Conservation (phyloP, 1,140 invertebrate genomes). For the Epicauta chinensis region DNA sequence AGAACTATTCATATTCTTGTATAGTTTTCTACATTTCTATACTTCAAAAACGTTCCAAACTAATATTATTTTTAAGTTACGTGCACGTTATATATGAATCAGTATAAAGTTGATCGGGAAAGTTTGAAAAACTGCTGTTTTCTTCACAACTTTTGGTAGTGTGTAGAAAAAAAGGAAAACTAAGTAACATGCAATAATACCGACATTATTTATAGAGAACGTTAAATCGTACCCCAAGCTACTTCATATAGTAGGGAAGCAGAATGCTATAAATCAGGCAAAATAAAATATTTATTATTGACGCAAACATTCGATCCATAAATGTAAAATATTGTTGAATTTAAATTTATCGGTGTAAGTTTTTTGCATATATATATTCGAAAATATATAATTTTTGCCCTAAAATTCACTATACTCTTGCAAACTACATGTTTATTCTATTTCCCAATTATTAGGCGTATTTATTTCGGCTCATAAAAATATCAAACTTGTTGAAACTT, state of each 20-base stretch:
- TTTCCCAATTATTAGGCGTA: too few species aligned
- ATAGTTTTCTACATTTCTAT: conserved; percentile 13
- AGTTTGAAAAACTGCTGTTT: conserved; percentile 22
- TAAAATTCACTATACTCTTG: too few species aligned
- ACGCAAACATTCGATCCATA: conserved; percentile 15
- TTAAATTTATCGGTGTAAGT: conserved; percentile 13
- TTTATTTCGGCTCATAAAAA: too few species aligned
- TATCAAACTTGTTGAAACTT: too few species aligned
- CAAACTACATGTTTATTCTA: too few species aligned
- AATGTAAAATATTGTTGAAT: conserved; percentile 22
- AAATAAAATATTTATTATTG: conserved; percentile 24
- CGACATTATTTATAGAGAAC: conserved; percentile 18
- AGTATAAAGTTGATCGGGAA: conserved; percentile 20
- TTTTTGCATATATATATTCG: conserved; percentile 5
- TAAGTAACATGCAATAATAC: conserved; percentile 22
- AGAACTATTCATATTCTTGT: conserved; percentile 14
- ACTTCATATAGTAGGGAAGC: conserved; percentile 14
- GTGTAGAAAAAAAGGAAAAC: conserved; percentile 15
- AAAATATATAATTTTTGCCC: not conserved
- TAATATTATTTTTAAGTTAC: conserved; percentile 23
- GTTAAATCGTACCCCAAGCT: conserved; percentile 11
- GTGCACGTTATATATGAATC: conserved; percentile 22
- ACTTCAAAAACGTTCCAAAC: conserved; percentile 16
- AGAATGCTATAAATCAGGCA: conserved; percentile 17
- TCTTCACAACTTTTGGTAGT: conserved; percentile 12